Base-by-base conservation (phyloP, 1,140 invertebrate species). In the Zaprionus camerounensis region DNA sequence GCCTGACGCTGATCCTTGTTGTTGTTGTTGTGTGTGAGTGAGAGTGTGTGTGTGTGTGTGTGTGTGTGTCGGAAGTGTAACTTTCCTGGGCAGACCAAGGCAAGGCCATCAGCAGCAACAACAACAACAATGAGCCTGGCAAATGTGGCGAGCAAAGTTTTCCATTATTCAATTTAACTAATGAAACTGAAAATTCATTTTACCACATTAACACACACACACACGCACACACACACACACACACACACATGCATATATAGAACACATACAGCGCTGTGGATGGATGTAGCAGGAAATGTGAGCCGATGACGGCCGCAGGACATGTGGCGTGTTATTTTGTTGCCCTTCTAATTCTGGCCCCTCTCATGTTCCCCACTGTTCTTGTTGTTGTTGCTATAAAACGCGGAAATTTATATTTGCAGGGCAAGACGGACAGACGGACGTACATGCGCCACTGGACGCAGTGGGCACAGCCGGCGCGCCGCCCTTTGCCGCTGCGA, bases 111-210 rank as follows among this genome's bases (percentile, higher is more conserved):
- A 51, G 28, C 67, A 65, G 20, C 63, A 78, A 44, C 58, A 71
- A 36, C 74, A 69, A 55, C 56, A 74, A 71, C 61, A 59, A 58
- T 36, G 36, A 70, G 73, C 62, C 57, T 65, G 74, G 72, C 74
- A 79, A 88, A 88, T 84, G 81, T 80, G 84, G 84, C 78, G 69
- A 88, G 57, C 85, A 88, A 88, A 88, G 84, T 88, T 91, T 91
- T 88, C 87, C 91, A 92, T 88, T 92, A 92, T 92, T 92, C 91
- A 92, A 92, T 92, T 92, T 92, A 91, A 92, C 91, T 92, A 92
- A 92, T 92, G 91, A 92, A 92, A 92, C 91, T 91, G 91, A 92
- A 92, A 92, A 92, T 88, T 91, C 86, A 80, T 91, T 91, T 91
- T 88, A 82, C 84, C 91, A 91, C 86, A 92, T 92, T 91, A 91